These are phyloP conservation scores for Sinocyclocheilus grahami DNA, from an alignment of 2,113 vertebrate genomes.

Conservation along the genomic window DNA sequence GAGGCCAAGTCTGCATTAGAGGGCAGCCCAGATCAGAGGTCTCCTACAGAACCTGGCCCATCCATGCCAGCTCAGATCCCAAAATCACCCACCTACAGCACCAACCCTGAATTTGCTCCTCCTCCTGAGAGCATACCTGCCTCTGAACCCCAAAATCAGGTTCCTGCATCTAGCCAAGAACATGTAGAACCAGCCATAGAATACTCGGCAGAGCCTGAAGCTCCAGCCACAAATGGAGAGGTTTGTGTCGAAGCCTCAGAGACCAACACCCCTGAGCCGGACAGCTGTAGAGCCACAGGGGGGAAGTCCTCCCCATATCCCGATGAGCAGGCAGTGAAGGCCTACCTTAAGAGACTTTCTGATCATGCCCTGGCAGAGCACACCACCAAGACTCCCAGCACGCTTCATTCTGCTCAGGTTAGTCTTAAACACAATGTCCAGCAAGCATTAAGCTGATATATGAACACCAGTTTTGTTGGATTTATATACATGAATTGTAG, in stretches of 20 bases:
- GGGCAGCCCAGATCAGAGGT: slow-evolving; percentile 19
- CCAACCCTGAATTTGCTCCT: slow-evolving; percentile 9
- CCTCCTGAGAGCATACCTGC: not conserved
- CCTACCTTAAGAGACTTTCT: slow-evolving; percentile 77
- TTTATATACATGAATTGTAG: too few species aligned
- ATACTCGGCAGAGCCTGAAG: slow-evolving; percentile 14
- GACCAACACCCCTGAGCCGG: not conserved
- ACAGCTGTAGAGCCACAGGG: slow-evolving; percentile 25
- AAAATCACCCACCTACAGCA: not conserved
- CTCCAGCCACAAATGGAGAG: slow-evolving; percentile 55
- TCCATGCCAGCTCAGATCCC: slow-evolving; percentile 45
- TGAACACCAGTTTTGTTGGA: too few species aligned
- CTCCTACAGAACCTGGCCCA: slow-evolving; percentile 69
- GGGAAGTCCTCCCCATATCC: slow-evolving; percentile 70
- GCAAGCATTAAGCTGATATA: not conserved
- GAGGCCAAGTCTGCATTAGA: slow-evolving; percentile 60
- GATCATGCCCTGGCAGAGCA: slow-evolving; percentile 72
- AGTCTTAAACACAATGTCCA: slow-evolving; percentile 33
- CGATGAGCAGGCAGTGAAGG: slow-evolving; percentile 80
- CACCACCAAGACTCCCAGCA: slow-evolving; percentile 58
- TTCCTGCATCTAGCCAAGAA: not conserved
- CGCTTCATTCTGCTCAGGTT: slow-evolving; percentile 68
- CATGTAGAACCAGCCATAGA: not conserved
- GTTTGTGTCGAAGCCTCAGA: slow-evolving; percentile 45
- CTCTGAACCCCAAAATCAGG: slow-evolving; percentile 9